A percentile compares a stretch with the other conserved stretches of the same genome.
Evolutionary conservation across 2,888 invertebrate species (phyloP).

Genomic region (Pyralis farinalis): DNA sequence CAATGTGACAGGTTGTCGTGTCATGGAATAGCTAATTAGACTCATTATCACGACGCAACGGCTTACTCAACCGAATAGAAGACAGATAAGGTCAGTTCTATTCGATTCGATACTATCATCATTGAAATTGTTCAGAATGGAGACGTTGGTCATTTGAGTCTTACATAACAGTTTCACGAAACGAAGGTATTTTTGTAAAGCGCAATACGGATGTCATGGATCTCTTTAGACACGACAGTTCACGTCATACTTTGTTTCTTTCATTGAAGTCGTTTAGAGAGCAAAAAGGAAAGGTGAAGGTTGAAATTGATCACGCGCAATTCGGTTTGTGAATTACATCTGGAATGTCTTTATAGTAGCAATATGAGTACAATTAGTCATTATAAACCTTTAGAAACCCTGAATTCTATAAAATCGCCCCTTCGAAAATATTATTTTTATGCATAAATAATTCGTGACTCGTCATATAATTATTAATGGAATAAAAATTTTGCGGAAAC

Average conservation of each 20-base stretch:
- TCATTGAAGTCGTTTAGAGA: not conserved
- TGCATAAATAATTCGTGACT: too few species aligned
- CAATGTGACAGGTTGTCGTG: conserved; percentile 43
- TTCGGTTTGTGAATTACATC: too few species aligned
- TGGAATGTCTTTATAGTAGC: too few species aligned
- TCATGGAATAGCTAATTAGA: conserved; percentile 44
- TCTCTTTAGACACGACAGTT: not conserved
- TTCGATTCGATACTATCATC: conserved; percentile 27
- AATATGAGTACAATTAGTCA: too few species aligned
- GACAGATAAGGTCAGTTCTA: conserved; percentile 24
- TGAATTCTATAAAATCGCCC: too few species aligned
- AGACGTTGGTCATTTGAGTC: conserved; percentile 37
- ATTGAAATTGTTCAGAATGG: conserved; percentile 31
- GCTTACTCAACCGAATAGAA: conserved; percentile 31
- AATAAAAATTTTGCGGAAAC: too few species aligned
- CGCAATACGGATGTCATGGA: conserved; percentile 12
- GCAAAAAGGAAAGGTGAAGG: not conserved
- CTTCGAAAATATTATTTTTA: too few species aligned
- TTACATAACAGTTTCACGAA: conserved; percentile 36
- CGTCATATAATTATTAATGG: too few species aligned
- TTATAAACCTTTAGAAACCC: too few species aligned
- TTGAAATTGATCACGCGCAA: too few species aligned
- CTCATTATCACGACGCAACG: conserved; percentile 38
- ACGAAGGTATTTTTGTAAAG: conserved; percentile 5
- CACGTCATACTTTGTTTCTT: conserved; percentile 20